Base-by-base conservation (phyloP, 2,888 invertebrate genomes). In the Heteromyza rotundicornis region DNA sequence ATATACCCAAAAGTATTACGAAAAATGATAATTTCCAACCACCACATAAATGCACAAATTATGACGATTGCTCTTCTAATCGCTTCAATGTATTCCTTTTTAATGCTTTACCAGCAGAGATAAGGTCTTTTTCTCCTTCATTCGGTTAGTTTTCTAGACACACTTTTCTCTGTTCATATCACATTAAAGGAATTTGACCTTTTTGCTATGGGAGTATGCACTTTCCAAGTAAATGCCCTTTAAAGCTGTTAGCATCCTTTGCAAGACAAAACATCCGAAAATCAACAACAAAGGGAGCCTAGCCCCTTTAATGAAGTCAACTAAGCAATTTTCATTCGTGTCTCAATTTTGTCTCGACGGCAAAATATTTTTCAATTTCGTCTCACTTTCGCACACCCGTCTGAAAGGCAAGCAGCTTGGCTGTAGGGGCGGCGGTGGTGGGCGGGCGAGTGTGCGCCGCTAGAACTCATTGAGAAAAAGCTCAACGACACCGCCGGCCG, bases 261-360 rank as follows among this genome's bases (percentile, higher is more conserved):
- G n/a, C n/a, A n/a, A n/a, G n/a, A n/a, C n/a, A n/a, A 57, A 54
- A 50, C 52, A 60, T 60, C 57, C 53, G 62, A 55, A 35, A 60
- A 32, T 23, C 22, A 17, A 63, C 56, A 64, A 62, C 23, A 59
- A 57, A 65, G 55, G 51, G 22, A 59, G 35, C 16, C 60, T 57
- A 36, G 40, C 19, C 49, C 35, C 72, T 76, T 75, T 76, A 75
- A 74, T 77, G 68, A 75, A 77, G 70, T 74, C 74, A 77, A 72
- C 77, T 74, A 72, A 75, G 74, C 73, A 76, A 72, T 70, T 72
- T 76, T 77, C 75, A 76, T 77, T 74, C 73, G 73, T 75, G 77
- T 75, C 74, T 70, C 71, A 70, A 72, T 71, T 73, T 72, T 72
- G 70, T 70, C 75, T 73, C 76, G 73, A 66, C 72, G 14, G 16